Evolutionary conservation across 2,797 vertebrate genomes (phyloP), one percentile per base, ranked within the genome.

Genomic region (Hypotaenidia okinawae): DNA sequence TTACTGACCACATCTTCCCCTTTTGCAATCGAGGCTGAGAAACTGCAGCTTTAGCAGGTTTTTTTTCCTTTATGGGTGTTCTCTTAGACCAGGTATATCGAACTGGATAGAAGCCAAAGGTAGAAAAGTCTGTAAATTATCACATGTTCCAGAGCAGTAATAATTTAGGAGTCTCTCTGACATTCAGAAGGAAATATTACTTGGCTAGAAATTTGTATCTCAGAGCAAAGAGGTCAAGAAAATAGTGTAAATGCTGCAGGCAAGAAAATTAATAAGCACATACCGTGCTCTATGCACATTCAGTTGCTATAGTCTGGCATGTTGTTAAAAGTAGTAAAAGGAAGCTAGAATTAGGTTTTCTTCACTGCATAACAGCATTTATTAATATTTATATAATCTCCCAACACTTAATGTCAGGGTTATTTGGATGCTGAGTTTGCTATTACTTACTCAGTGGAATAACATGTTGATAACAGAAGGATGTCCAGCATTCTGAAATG

Each of bases 41-140:
- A 93, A 95, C 21, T 80, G 51, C 14, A 88, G 25, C 14, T 87
- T 72, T 74, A 93, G 39, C 30, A 64, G 78, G 7, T 57, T 23
- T 91, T 85, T 84, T 72, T 72, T 85, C 75, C 32, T 72, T 63
- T 57, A 16, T 51, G 43, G 9, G 70, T 90, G 35, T 67, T 92
- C 93, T 96, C 69, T 89, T 78, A 94, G 88, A 67, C 9, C 68
- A 89, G 70, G 18, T 89, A 49, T 93, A 80, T 88, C 88, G 68
- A 89, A 89, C 43, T 77, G 82, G 54, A 79, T 55, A 30, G 84
- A 94, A 84, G 74, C 45, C 74, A 93, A 91, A 95, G 41, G 45
- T 54, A 87, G 51, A 95, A 93, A 87, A 67, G 37, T 7, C 16
- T 83, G 32, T 91, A 92, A 96, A 92, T 83, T 83, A 74, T 70